phyloP scores from a whole-genome alignment of 2,113 vertebrate species.

The Parus major region DNA sequence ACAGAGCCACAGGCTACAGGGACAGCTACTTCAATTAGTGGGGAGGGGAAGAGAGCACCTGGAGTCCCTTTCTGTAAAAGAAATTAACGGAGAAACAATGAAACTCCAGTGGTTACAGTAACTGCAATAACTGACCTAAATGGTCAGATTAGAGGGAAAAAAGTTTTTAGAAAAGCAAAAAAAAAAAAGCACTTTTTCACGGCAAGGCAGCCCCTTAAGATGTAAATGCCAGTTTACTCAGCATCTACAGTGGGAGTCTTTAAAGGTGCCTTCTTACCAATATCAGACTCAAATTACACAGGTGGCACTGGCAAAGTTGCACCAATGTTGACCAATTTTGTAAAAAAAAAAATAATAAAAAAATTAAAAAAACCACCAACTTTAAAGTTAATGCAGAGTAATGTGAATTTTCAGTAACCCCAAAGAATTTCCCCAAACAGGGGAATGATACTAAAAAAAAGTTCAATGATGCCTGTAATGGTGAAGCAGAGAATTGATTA shows the following conservation, averaged over 20 bases:
- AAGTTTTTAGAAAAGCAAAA: neutral
- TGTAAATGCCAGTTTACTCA: neutral
- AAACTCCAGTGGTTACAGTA: constrained; percentile 2
- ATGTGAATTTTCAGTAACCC: neutral
- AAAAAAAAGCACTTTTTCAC: neutral
- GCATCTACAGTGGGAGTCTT: neutral
- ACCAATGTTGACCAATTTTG: neutral
- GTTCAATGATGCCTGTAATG: neutral
- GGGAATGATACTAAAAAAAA: neutral
- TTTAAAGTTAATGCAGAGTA: neutral
- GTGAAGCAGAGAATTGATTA: neutral
- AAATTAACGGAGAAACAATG: constrained; percentile 43
- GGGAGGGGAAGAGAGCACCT: constrained; percentile 73
- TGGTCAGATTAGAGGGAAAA: neutral
- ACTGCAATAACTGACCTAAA: neutral
- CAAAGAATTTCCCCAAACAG: neutral
- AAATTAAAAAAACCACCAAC: no score
- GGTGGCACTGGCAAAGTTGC: neutral
- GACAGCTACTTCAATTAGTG: constrained; percentile 88
- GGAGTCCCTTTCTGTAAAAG: constrained; percentile 82
- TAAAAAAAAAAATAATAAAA: neutral
- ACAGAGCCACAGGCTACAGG: constrained; percentile 88
- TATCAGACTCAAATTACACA: neutral
- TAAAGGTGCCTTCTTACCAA: neutral
- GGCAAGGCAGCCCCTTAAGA: neutral